Evolutionary conservation across 2,113 vertebrate genomes (phyloP).

Genomic region (Corvus cornix): DNA sequence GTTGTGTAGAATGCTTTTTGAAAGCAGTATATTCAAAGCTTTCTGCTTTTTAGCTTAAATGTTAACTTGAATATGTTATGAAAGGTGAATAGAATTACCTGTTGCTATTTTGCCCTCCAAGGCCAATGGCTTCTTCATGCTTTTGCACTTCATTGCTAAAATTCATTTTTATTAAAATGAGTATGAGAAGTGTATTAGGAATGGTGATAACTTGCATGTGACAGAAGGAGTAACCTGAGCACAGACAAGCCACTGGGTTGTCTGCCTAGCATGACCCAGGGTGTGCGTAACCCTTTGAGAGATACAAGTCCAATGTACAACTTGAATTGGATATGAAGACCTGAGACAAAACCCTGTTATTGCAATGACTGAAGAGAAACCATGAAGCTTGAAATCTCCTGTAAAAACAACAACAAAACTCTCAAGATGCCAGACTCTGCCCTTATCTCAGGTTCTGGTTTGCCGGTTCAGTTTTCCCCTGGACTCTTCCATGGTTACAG

Average conservation of each 20-base stretch:
- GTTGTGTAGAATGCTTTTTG: neutral
- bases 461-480: neutral
- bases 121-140: neutral
- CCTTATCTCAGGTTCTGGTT: neutral
- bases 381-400: neutral
- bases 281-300: neutral
- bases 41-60: neutral
- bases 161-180: neutral
- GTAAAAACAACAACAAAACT: neutral
- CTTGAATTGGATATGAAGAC: neutral
- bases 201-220: neutral
- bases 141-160: neutral
- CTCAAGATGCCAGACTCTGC: neutral
- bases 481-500: neutral
- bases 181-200: neutral
- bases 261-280: neutral
- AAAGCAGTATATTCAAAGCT: neutral
- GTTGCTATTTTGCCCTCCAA: neutral
- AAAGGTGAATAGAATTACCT: neutral
- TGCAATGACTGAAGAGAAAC: neutral
- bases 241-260: neutral
- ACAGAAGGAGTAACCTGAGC: neutral
- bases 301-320: neutral
- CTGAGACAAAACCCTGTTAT: neutral
- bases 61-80: neutral